Base-by-base conservation (phyloP, 2,888 invertebrate species). In the Sthenelais limicola region DNA sequence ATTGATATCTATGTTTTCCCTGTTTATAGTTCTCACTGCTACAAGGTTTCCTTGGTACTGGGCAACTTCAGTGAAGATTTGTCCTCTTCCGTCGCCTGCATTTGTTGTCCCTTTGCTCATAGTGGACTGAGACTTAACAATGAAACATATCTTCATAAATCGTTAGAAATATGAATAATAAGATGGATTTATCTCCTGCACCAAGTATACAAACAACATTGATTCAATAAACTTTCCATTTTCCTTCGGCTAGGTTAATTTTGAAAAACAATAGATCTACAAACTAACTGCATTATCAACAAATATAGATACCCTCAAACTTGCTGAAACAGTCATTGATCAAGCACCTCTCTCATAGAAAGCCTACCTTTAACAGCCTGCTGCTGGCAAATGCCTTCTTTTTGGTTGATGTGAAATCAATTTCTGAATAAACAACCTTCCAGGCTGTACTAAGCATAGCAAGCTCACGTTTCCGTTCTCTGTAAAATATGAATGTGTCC, bases 41-140 rank as follows among this genome's bases (percentile, higher is more conserved):
- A 79, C 79, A 47, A 78, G 38, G 12, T 68, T 33, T 15, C 75
- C 75, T 15, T 67, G 49, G 52, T 74, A 76, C 48, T 28, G 54
- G 5, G 67, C 73, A 0, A 78, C 71, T 9, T 52, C 33, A 21
- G 75, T 73, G 43, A 62, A 62, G 62, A 62, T 62, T 15, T 62
- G 35, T 4, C 62, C 38, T 15, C 43, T 62, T 1, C 56, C 32
- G 3, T 15, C 18, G 32, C 3, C 56, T 15, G n/a, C 21, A 21
- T 5, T 56, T 3, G 30, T 33, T 12, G 56, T 30, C 9, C 30
- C 56, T 18, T 33, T 30, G 15, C 56, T 56, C 3, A 15, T 21
- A 4, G 32, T 33, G 9, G 62, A 62, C 62, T 62, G 62, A 24
- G 24, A 18, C 43, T 12, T 18, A 43, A 43, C 43, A 9, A 43